Conservation (phyloP, 2,888 invertebrate species). For the Ephialtes manifestator region DNA sequence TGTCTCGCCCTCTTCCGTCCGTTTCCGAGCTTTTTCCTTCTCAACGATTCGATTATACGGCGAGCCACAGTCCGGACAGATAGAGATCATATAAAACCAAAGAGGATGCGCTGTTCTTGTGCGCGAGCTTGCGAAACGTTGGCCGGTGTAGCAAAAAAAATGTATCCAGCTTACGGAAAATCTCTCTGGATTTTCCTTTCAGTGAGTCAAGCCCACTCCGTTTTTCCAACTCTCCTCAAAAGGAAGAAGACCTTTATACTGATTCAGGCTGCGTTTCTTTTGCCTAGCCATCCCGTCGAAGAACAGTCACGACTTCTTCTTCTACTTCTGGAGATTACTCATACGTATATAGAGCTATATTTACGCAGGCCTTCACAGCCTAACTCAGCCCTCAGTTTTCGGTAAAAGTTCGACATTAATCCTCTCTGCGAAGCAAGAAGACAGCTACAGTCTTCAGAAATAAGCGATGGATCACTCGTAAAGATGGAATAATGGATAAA, state of each 20-base stretch:
- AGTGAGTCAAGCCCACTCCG: background rate
- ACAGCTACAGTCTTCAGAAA: background rate
- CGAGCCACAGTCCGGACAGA: background rate
- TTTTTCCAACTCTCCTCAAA: slow-evolving; percentile 1
- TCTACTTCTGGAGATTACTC: slow-evolving; percentile 20
- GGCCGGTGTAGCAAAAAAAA: slow-evolving; percentile 37
- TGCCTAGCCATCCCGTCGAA: background rate
- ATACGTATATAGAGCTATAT: background rate
- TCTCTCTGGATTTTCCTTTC: slow-evolving; percentile 59
- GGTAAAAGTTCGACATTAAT: slow-evolving; percentile 5
- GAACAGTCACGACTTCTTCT: background rate
- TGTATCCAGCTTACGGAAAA: slow-evolving; percentile 50
- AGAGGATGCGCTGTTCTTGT: background rate
- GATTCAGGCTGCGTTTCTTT: slow-evolving; percentile 22
- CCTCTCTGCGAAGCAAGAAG: background rate
- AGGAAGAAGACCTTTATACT: background rate
- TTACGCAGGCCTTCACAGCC: background rate
- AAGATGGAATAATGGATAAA: background rate
- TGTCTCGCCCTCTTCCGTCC: background rate
- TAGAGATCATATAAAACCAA: slow-evolving; percentile 25
- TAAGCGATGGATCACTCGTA: background rate
- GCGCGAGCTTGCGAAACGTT: slow-evolving; percentile 11
- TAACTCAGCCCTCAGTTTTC: background rate
- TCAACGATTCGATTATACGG: slow-evolving; percentile 48
- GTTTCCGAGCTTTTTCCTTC: slow-evolving; percentile 1